Evolutionary conservation across 2,888 invertebrate genomes (phyloP), one percentile per base, ranked within the genome.

Genomic region (Cataglyphis livida): DNA sequence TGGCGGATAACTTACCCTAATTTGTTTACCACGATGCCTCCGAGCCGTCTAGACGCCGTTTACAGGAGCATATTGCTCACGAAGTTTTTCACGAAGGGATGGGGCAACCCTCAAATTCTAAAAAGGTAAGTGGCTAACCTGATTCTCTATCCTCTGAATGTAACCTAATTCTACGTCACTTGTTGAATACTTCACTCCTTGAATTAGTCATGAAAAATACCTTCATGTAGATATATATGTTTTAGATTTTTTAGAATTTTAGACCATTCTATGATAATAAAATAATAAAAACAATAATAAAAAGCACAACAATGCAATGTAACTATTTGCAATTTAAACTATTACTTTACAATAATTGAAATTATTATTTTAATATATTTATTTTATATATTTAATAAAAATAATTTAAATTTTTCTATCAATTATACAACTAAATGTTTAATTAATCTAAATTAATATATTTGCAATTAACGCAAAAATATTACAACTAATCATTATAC

Each of bases 71-170:
- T 99, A 93, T 96, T 99, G 81, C 95, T 98, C 82, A 97, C 98
- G 1, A 98, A 97, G 95, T 98, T 99, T 95, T 99, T 99, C 93
- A 98, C 98, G 1, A 98, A 98, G 95, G 99, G 99, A 91, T 99
- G 99, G 99, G 99, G 99, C 7, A 97, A 97, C 93, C 98, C 99
- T 35, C 98, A 98, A 92, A 97, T 98, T 94, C 95, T 99, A 82
- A 96, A 97, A 95, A 97, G 97, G 98, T 98, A 95, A 93, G 90
- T 59, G 32, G 12, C 85, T 51, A 65, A 32, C 10, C 25, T 70
- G 25, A 51, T 38, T 48, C 44, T 79, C 32, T 32, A 32, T 32
- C 32, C 6, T 32, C 6, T 32, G 35, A 82, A 82, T 65, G 59
- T 83, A 64, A 28, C 35, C 28, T n/a, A 41, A 44, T 10, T 38